phyloP scores from a whole-genome alignment of 2,888 invertebrate species.

The Drosophila leonis region DNA sequence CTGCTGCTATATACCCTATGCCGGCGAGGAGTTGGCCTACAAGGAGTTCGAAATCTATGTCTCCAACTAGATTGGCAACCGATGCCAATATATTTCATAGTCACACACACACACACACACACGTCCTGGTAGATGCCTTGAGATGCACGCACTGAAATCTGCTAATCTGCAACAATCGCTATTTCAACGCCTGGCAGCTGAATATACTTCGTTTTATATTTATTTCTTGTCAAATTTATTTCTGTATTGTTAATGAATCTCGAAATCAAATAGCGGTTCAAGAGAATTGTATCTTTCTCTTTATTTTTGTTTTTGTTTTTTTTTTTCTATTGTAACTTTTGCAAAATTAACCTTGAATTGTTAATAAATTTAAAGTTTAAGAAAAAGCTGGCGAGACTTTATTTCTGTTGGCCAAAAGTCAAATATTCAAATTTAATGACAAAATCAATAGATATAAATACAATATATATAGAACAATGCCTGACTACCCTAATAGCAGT shows the following conservation, averaged over 20 bases:
- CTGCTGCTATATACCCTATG: constrained; percentile 93
- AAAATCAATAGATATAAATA: too few species aligned
- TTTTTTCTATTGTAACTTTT: constrained; percentile 30
- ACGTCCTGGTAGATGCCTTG: constrained; percentile 8
- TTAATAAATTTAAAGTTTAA: constrained; percentile 43
- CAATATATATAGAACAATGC: too few species aligned
- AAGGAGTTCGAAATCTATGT: constrained; percentile 92
- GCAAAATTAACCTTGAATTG: constrained; percentile 34
- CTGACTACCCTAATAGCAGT: too few species aligned
- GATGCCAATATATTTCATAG: constrained; percentile 41
- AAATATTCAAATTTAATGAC: not conserved
- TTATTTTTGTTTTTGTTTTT: constrained; percentile 3
- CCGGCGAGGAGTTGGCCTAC: constrained; percentile 91
- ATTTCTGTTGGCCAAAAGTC: too few species aligned
- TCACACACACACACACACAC: constrained; percentile 39
- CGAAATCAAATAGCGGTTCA: constrained; percentile 10
- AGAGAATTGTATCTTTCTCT: constrained; percentile 5
- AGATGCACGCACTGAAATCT: constrained; percentile 48
- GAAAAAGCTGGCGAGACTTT: not conserved
- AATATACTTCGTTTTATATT: constrained; percentile 32
- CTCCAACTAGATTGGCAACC: constrained; percentile 62
- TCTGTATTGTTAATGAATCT: constrained; percentile 40
- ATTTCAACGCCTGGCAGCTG: constrained; percentile 27
- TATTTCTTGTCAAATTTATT: constrained; percentile 18
- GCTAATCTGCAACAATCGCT: constrained; percentile 18